These are phyloP conservation scores for Centrocercus urophasianus DNA, from an alignment of 2,113 vertebrate genomes.

Conservation along the genomic window DNA sequence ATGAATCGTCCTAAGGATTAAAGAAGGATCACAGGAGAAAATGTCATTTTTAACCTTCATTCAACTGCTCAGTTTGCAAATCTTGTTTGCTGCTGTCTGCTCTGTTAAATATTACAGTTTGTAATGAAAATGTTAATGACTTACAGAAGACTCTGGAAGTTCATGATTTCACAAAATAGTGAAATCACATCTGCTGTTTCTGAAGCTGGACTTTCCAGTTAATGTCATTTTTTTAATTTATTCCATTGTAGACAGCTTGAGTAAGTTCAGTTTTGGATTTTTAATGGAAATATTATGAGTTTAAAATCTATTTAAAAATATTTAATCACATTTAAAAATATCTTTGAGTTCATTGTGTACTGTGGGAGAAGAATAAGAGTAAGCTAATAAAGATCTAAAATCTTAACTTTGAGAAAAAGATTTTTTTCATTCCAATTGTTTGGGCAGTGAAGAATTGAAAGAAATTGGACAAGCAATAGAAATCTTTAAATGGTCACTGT, in stretches of 20 bases:
- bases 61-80: not conserved
- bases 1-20: not conserved
- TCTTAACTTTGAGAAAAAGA: not conserved
- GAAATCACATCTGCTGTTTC: not conserved
- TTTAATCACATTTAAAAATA: not conserved
- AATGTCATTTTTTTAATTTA: not conserved
- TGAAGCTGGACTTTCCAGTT: not conserved
- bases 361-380: not conserved
- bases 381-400: not conserved
- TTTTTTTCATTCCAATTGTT: not conserved
- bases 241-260: not conserved
- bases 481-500: not conserved
- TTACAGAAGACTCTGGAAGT: not conserved
- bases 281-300: not conserved
- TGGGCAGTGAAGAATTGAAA: not conserved
- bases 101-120: not conserved
- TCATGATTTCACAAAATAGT: not conserved
- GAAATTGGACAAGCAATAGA: not conserved
- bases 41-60: not conserved
- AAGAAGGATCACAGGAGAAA: not conserved
- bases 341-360: not conserved
- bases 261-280: not conserved
- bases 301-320: not conserved
- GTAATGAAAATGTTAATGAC: not conserved
- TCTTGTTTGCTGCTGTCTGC: not conserved